These are phyloP conservation scores for Sphaerodactylus townsendi DNA, from an alignment of 2,113 vertebrate genomes.

Conservation along the genomic window DNA sequence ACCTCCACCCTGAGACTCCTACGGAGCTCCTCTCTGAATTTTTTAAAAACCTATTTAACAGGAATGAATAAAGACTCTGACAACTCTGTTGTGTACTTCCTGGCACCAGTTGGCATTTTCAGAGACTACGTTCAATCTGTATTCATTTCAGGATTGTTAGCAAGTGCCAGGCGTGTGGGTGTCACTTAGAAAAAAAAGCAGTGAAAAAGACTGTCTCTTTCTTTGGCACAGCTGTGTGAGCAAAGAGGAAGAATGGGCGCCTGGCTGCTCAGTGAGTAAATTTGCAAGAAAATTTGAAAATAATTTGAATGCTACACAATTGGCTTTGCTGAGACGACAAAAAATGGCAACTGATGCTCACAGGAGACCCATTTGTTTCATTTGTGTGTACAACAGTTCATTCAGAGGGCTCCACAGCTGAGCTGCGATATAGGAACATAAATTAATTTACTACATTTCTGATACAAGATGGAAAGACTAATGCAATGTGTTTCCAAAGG, in stretches of 20 bases:
- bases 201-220: neutral
- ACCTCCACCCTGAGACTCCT: neutral
- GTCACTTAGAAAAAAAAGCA: neutral
- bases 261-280: neutral
- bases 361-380: conserved; percentile 3
- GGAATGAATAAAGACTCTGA: neutral
- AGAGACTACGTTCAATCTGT: neutral
- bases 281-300: conserved; percentile 25
- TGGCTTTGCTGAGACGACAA: conserved; percentile 21
- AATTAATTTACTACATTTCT: conserved; percentile 33
- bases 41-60: neutral
- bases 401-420: conserved; percentile 16
- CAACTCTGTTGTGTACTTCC: neutral
- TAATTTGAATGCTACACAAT: conserved; percentile 1
- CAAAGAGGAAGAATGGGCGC: neutral
- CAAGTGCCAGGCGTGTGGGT: neutral
- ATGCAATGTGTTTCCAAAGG: conserved; percentile 33
- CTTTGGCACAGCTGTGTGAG: conserved; percentile 1
- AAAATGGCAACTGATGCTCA: conserved; percentile 10
- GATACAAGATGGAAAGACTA: conserved; percentile 42
- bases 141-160: neutral
- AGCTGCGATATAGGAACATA: conserved; percentile 32
- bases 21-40: too few relatives aligned
- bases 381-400: conserved; percentile 45
- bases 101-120: neutral